These are phyloP conservation scores for Semnornis frantzii DNA, from an alignment of 2,113 vertebrate genomes.

Conservation along the genomic window DNA sequence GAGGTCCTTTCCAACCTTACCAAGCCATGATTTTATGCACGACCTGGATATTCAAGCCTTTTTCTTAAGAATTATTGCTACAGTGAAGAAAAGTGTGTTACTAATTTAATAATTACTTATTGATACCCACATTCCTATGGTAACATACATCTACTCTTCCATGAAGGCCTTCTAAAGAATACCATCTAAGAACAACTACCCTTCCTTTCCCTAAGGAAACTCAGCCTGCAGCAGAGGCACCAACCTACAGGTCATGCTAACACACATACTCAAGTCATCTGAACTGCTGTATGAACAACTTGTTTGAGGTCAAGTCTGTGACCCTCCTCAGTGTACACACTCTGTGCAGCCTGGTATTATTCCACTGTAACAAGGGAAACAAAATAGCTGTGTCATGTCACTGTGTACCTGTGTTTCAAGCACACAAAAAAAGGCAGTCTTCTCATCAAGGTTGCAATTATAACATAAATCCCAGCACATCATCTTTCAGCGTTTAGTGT, in stretches of 20 bases:
- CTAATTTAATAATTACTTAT: not conserved
- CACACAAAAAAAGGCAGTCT: not conserved
- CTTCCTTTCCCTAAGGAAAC: not conserved
- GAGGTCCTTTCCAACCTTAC: too few relatives aligned
- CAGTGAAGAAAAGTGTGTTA: not conserved
- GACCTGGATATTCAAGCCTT: not conserved
- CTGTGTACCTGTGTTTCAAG: not conserved
- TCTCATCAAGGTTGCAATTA: not conserved
- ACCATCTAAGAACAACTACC: not conserved
- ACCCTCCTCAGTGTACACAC: not conserved
- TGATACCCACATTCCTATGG: not conserved
- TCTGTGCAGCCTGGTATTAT: not conserved
- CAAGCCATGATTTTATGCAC: rapidly evolving
- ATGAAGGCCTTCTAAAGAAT: not conserved
- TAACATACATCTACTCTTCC: not conserved
- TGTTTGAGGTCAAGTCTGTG: not conserved
- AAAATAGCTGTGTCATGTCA: not conserved
- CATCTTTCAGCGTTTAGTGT: not conserved
- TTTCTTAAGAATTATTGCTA: not conserved
- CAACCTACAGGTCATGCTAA: not conserved
- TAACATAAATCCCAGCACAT: not conserved
- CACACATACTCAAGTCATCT: not conserved
- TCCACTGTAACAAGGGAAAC: not conserved
- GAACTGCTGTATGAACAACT: not conserved
- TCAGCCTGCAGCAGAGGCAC: not conserved